Percentiles rank a stretch among this genome's conserved stretches.
phyloP scores from a whole-genome alignment of 2,113 vertebrate species.

The Spilogale gracilis region DNA sequence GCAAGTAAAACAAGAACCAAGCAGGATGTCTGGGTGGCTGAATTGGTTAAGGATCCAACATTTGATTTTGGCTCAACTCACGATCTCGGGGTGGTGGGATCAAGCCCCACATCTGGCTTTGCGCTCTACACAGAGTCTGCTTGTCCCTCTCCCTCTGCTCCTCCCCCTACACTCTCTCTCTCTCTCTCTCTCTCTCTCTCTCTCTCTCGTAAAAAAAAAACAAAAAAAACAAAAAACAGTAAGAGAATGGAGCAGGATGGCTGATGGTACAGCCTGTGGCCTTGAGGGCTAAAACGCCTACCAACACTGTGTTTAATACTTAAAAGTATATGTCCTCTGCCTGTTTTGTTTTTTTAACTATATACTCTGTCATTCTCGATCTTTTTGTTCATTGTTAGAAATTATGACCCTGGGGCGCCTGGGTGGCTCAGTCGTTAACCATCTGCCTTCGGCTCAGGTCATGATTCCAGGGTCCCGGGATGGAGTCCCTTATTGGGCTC shows the following conservation, averaged over 20 bases:
- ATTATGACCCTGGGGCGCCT: neutral
- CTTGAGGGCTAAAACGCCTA: neutral
- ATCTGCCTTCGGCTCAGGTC: too few relatives aligned
- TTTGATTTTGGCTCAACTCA: neutral
- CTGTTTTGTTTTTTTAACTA: neutral
- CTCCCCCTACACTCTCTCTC: neutral
- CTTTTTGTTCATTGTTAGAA: neutral
- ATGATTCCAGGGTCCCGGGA: too few relatives aligned
- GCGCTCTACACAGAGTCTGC: neutral
- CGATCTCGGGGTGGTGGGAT: neutral
- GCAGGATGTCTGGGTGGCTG: neutral
- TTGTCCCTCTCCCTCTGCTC: neutral
- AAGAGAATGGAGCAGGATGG: neutral
- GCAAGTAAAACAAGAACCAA: neutral
- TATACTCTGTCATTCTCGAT: neutral
- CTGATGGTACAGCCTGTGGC: neutral
- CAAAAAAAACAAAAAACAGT: too few relatives aligned
- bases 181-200: too few relatives aligned
- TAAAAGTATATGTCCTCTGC: neutral
- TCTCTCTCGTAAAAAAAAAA: too few relatives aligned
- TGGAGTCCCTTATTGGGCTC: too few relatives aligned
- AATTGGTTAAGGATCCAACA: neutral
- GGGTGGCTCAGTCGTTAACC: too few relatives aligned
- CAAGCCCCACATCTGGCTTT: neutral
- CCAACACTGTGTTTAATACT: neutral